Evolutionary conservation across 35 echinoderm and acorn worm genomes (phyloP), one percentile per base, ranked within the genome.

Genomic region (Lytechinus variegatus): DNA sequence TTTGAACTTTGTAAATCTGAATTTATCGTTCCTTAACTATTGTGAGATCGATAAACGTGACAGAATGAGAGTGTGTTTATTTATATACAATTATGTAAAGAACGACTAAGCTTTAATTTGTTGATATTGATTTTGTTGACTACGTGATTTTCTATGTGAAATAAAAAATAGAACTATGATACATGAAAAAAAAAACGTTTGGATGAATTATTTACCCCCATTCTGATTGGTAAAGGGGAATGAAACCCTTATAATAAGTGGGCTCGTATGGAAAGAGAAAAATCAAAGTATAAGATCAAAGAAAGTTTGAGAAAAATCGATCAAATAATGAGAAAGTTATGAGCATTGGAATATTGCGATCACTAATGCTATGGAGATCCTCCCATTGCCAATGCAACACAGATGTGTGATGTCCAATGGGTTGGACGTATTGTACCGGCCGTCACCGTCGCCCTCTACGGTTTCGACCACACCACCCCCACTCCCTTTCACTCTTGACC

Each of bases 81-180:
- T 14, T 90, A 90, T 90, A 44, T 44, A 44, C 33, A 44, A 2
- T 10, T 10, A 52, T 90, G 88, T 90, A 90, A 13, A 51, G 28
- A 12, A 52, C 52, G 28, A 90, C 33, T 90, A 19, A 90, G 88
- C 88, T 90, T 90, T 90, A 90, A 90, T 90, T 52, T 90, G 88
- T 52, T 28, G 14, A 90, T 90, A 54, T 90, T 90, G 29, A 79
- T 79, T 19, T 24, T 79, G 66, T 79, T 79, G 21, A 24, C n/a
- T 24, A 79, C 11, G 88, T 90, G 88, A 4, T 44, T 10, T 90
- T 90, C 52, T 90, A 27, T 90, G 88, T 90, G 88, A 33, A 90
- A 90, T 90, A 90, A 90, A 90, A 14, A 28, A 79, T 24, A 16
- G 11, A 54, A 52, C 88, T 90, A 29, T 27, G 13, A 90, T 54